phyloP scores from a whole-genome alignment of 2,797 vertebrate species.

The Esox masquinongy region DNA sequence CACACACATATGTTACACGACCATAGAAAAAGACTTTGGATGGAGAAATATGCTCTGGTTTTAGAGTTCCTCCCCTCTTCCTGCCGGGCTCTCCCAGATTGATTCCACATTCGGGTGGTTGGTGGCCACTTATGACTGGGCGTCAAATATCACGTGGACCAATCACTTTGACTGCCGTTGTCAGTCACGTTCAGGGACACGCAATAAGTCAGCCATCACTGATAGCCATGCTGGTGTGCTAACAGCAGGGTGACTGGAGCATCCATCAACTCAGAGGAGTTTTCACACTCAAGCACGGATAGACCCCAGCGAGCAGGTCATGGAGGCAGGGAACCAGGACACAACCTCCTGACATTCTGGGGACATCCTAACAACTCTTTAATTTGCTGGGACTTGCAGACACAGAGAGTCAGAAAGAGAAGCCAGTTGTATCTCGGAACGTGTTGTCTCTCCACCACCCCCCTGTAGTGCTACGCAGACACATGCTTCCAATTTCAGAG shows the following conservation, averaged over 20 bases:
- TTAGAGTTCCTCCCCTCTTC: constrained; percentile 21
- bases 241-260: neutral
- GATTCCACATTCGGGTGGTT: constrained; percentile 50
- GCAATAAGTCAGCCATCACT: neutral
- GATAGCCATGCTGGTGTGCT: neutral
- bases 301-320: neutral
- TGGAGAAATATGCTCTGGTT: constrained; percentile 44
- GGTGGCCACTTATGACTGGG: neutral
- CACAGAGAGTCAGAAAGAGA: neutral
- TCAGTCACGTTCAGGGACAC: neutral
- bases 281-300: neutral
- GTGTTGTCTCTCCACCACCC: neutral
- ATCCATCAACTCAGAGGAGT: neutral
- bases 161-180: neutral
- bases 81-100: constrained; percentile 35
- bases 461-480: constrained; percentile 13
- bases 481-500: constrained; percentile 27
- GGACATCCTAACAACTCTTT: too few relatives aligned
- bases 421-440: neutral
- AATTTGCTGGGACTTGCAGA: neutral
- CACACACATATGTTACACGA: constrained; percentile 12
- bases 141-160: constrained; percentile 4
- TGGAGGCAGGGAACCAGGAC: too few relatives aligned
- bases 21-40: constrained; percentile 32
- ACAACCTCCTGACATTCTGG: too few relatives aligned